Evolutionary conservation across 2,797 vertebrate species (phyloP), one percentile per base, ranked within the genome.

Genomic region (Hybognathus amarus): DNA sequence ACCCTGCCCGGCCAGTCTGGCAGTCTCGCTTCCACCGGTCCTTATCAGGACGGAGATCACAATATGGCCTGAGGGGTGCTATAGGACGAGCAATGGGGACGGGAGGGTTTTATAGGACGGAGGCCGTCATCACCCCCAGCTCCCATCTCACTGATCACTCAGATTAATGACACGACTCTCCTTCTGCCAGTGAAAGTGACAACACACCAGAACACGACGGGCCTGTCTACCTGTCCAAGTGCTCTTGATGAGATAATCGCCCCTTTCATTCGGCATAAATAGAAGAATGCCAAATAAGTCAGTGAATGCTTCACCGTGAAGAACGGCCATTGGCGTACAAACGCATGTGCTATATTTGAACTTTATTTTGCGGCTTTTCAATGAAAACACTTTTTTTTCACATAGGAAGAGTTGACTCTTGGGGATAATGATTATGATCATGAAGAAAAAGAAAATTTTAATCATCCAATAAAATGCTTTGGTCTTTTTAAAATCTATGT

Each of bases 391-490:
- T 13, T 22, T 15, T 30, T 42, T 45, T 42, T 9, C 36, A 61
- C 4, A 13, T 74, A 15, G 40, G n/a, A 24, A 66, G 17, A 2
- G 22, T 7, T 36, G 20, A 61, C 6, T 24, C 59, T 64, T 45
- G 59, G 11, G 18, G 24, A 77, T 30, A 27, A 4, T 45, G 12
- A n/a, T 45, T 68, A 18, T 38, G 59, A 76, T 40, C 54, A 8
- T 47, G 90, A 85, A 89, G 91, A 91, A 94, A 92, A 92, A 88
- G 70, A 56, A 89, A 92, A 94, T 94, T 96, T 96, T 95, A 95
- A 94, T 92, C 85, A 93, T 87, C 79, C 92, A 96, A 93, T 95
- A 94, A 95, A 95, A 93, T 93, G 90, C 90, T 91, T 93, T 92
- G 89, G 90, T 93, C 66, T 91, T 88, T 89, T 89, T 92, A 91